Evolutionary conservation across 2,888 invertebrate genomes (phyloP).

Genomic region (Limenitis camilla): DNA sequence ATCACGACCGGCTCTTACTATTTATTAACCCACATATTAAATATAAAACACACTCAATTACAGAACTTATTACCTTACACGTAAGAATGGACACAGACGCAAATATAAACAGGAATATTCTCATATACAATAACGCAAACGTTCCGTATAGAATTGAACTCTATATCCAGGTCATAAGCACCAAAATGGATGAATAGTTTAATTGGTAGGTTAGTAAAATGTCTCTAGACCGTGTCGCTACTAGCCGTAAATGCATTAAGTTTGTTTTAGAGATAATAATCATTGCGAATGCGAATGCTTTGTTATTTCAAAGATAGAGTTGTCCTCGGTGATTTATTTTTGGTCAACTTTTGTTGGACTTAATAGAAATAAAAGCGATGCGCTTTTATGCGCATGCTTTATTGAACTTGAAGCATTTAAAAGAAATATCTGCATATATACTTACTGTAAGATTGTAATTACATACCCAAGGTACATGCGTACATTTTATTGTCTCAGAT

Average conservation of each 20-base stretch:
- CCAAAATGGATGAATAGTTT: constrained; percentile 28
- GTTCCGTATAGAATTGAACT: constrained; percentile 33
- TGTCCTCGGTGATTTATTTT: constrained; percentile 70
- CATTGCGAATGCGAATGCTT: constrained; percentile 62
- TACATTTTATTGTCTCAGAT: no score
- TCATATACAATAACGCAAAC: constrained; percentile 7
- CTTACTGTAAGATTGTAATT: no score
- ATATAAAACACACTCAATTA: constrained; percentile 31
- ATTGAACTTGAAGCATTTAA: neutral
- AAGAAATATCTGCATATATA: neutral
- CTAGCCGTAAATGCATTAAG: constrained; percentile 72
- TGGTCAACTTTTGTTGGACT: constrained; percentile 61
- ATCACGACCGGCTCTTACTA: constrained; percentile 68
- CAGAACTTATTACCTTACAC: constrained; percentile 29
- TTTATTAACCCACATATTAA: constrained; percentile 44
- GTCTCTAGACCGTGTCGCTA: constrained; percentile 72
- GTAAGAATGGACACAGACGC: constrained; percentile 33
- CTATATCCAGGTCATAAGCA: constrained; percentile 34
- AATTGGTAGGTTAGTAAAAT: constrained; percentile 51
- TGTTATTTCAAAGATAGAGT: constrained; percentile 71
- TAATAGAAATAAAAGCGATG: constrained; percentile 47
- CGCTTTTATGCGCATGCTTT: constrained; percentile 31
- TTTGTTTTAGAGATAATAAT: constrained; percentile 73
- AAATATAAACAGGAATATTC: constrained; percentile 27
- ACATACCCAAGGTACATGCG: no score